phyloP scores from a whole-genome alignment of 2,797 vertebrate genomes.

The Tadarida brasiliensis region DNA sequence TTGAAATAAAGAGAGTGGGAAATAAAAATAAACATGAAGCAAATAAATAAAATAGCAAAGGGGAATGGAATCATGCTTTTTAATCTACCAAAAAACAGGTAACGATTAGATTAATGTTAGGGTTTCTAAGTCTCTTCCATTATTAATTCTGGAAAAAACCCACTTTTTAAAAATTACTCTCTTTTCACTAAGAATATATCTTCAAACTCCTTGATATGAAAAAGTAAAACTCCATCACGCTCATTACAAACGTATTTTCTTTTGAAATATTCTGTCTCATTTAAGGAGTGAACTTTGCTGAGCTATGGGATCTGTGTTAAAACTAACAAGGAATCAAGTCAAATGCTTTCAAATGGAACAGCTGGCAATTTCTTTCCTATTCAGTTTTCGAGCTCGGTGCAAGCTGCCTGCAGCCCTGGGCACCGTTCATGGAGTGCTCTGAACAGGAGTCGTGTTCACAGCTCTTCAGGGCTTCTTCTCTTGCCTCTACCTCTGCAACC shows the following conservation, averaged over 20 bases:
- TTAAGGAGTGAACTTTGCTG: slow-evolving; percentile 64
- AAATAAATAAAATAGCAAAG: slow-evolving; percentile 31
- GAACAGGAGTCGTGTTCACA: neutral
- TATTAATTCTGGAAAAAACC: slow-evolving; percentile 13
- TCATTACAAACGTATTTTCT: slow-evolving; percentile 22
- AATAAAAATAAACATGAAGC: slow-evolving; percentile 26
- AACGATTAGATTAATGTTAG: neutral
- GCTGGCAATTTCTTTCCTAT: slow-evolving; percentile 54
- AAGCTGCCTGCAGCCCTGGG: neutral
- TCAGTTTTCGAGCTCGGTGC: neutral
- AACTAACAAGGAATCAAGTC: slow-evolving; percentile 52
- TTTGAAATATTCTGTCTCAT: slow-evolving; percentile 38
- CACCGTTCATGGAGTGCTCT: neutral
- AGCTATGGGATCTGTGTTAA: slow-evolving; percentile 69
- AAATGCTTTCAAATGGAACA: slow-evolving; percentile 55
- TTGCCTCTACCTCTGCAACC: neutral
- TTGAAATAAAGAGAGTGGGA: slow-evolving; percentile 44
- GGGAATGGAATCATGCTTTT: neutral
- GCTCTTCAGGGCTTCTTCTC: neutral
- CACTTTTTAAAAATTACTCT: neutral
- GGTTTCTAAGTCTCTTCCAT: neutral
- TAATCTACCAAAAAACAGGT: neutral
- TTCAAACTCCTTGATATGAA: slow-evolving; percentile 4
- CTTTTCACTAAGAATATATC: slow-evolving; percentile 17
- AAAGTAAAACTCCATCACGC: neutral